Base-by-base conservation (phyloP, 2,888 invertebrate species). In the Pteria penguin region DNA sequence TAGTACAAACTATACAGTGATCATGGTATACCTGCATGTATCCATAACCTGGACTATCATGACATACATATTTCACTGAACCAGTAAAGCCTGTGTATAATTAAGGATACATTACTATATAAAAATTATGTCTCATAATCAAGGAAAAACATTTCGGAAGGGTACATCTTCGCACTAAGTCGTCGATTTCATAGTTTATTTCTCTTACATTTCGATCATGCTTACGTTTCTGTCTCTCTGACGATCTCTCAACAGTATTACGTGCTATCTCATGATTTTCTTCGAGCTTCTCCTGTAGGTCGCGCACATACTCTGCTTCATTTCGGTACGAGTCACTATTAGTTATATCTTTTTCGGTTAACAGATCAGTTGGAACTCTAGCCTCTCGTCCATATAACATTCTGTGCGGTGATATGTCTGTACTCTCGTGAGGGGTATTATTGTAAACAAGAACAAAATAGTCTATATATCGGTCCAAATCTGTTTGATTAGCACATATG, bases 341-440 rank as follows among this genome's bases (percentile, higher is more conserved):
- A 31, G 61, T 18, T 18, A 14, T 4, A 18, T 27, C 27, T 18
- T 61, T 61, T 61, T 61, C 61, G 31, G 61, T 61, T 31, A 61
- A 29, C 18, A 61, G 22, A 61, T 61, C 22, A 26, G 31, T 18
- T 18, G 61, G 61, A 31, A 2, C 27, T 3, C 31, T 61, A 31
- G 61, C 61, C 31, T 61, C 61, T 61, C 61, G 27, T 61, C 29
- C 61, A 61, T 27, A 61, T 61, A 61, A 8, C 61, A 61, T 61
- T n/a, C 61, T 61, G 18, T 61, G 18, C 4, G 61, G 61, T 18
- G 61, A 61, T 14, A 61, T 61, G 31, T 31, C 31, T 22, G 61
- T 61, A 31, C 29, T 61, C 22, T 61, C 61, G 18, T 61, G 58
- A 3, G 58, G 58, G 22, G 58, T 22, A 22, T n/a, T 58, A 58